Base-by-base conservation (phyloP, 2,888 invertebrate genomes). In the Lycophotia porphyrea region DNA sequence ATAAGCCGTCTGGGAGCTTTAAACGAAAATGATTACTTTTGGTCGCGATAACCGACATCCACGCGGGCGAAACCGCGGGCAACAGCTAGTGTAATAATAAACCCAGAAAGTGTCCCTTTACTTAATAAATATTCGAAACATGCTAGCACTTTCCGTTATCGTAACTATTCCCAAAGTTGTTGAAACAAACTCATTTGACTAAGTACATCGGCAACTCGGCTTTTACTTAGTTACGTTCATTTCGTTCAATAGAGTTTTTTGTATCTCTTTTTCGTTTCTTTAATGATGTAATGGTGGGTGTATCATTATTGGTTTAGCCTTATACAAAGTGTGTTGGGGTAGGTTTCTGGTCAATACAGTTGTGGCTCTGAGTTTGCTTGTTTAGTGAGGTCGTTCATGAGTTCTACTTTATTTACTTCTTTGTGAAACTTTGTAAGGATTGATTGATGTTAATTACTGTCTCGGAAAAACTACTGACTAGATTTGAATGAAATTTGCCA, bases 121-220 rank as follows among this genome's bases (percentile, higher is more conserved):
- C 39, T 80, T 61, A 7, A 42, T 61, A 63, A 63, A 63, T 61
- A 81, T 74, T 81, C 74, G 34, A 68, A 63, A 36, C 69, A 58
- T 76, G 65, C 67, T 36, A 31, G 27, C 47, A 42, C 36, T 63
- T 55, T 72, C 42, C 64, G 36, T 71, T 76, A 71, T 76, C 69
- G 39, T 47, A 55, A 64, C 71, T 77, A 68, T 69, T 60, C 36
- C 47, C 49, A 52, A 70, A 70, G n/a, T 42, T 49, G 58, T 73
- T 0, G 21, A 65, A 72, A 55, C 49, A 42, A 47, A 76, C 72
- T 64, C 73, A 76, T 76, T 71, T 76, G 34, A 74, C 71, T 71
- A 65, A 77, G 71, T 71, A 80, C 55, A 31, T 60, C 31, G 24
- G 9, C 55, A 27, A 27, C 55, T 55, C 21, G 8, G 18, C 24